Conservation (phyloP, 2,113 vertebrate genomes). For the Odocoileus virginianus region DNA sequence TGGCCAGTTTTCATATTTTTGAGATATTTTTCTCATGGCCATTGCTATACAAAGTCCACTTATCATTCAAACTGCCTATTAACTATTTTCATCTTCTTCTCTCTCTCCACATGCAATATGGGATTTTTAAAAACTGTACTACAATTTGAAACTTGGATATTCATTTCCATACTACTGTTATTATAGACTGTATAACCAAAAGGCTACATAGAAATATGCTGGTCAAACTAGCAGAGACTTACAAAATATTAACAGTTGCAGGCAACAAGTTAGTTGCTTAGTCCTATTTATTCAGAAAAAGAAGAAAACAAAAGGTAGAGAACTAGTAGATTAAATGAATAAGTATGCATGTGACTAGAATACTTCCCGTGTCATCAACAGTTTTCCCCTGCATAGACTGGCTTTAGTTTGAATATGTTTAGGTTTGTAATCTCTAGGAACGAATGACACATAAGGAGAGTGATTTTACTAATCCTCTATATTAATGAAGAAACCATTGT, state of each 20-base stretch:
- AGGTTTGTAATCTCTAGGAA: neutral
- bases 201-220: neutral
- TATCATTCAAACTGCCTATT: neutral
- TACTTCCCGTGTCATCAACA: neutral
- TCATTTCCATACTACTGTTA: neutral
- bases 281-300: neutral
- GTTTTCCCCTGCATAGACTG: neutral
- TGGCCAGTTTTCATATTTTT: conserved; percentile 50
- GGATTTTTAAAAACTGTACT: neutral
- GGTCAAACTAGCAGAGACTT: neutral
- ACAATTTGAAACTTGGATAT: neutral
- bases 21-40: conserved; percentile 34
- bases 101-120: neutral
- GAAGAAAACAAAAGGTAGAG: neutral
- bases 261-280: conserved; percentile 5
- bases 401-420: neutral
- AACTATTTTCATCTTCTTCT: neutral
- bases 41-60: conserved; percentile 42
- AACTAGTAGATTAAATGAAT: neutral
- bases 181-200: neutral
- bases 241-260: neutral
- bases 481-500: neutral
- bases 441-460: neutral
- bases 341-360: neutral
- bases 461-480: neutral